phyloP scores from a whole-genome alignment of 2,888 invertebrate species.

The Diaprepes abbreviatus region DNA sequence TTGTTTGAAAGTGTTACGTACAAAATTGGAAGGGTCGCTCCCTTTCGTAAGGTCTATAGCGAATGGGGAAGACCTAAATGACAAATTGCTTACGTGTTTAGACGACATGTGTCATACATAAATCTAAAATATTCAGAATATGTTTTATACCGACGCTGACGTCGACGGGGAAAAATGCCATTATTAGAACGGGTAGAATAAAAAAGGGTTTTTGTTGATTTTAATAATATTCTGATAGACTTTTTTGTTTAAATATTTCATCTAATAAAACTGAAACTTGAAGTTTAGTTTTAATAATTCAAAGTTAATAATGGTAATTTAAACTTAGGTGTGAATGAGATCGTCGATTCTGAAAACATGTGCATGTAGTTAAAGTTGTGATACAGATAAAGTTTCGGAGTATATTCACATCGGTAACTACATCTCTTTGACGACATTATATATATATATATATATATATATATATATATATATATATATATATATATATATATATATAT shows the following conservation, averaged over 20 bases:
- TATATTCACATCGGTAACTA: too few species aligned
- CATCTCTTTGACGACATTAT: too few species aligned
- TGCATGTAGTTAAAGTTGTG: too few species aligned
- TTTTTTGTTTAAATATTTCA: neutral
- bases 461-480: too few species aligned
- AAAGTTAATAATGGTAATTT: too few species aligned
- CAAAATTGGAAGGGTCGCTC: conserved; percentile 35
- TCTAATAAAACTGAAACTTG: too few species aligned
- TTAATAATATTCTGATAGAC: conserved; percentile 6
- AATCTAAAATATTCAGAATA: conserved; percentile 40
- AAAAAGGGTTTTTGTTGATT: neutral
- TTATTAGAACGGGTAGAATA: conserved; percentile 24
- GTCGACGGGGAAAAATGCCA: conserved; percentile 24
- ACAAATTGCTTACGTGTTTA: conserved; percentile 49
- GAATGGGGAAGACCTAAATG: conserved; percentile 43
- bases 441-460: too few species aligned
- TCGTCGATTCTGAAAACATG: too few species aligned
- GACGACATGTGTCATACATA: conserved; percentile 48
- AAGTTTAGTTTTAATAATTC: too few species aligned
- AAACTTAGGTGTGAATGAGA: too few species aligned
- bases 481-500: too few species aligned
- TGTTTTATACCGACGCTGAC: conserved; percentile 39
- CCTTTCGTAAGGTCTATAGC: conserved; percentile 36
- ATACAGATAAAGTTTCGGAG: too few species aligned
- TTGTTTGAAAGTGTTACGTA: conserved; percentile 28